phyloP scores from a whole-genome alignment of 1,140 invertebrate genomes.

The Ooceraea biroi region DNA sequence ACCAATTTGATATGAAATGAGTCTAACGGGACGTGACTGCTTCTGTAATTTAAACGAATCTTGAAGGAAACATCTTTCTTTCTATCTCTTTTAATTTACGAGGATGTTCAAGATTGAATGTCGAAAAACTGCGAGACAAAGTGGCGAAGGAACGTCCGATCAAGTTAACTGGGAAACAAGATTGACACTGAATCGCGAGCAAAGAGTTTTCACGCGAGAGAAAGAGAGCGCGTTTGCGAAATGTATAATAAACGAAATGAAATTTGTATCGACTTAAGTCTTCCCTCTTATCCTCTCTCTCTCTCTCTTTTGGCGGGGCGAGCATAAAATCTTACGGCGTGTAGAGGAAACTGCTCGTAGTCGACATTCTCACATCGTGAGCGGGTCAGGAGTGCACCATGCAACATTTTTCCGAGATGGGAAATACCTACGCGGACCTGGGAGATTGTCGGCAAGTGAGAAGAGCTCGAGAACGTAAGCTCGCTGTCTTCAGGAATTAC shows the following conservation, averaged over 20 bases:
- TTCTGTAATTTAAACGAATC: not conserved
- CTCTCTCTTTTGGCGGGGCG: not conserved
- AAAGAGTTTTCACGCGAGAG: not conserved
- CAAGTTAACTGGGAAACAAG: slow-evolving; percentile 24
- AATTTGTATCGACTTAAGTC: slow-evolving; percentile 52
- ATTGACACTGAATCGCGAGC: not conserved
- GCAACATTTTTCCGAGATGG: slow-evolving; percentile 61
- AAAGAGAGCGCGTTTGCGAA: not conserved
- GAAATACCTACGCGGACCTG: slow-evolving; percentile 43
- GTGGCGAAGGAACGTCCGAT: not conserved
- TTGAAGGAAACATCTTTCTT: not conserved
- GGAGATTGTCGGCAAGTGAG: slow-evolving; percentile 59
- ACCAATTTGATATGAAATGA: slow-evolving; percentile 8
- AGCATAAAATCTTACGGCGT: slow-evolving; percentile 45
- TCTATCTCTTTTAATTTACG: not conserved
- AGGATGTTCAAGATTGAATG: not conserved
- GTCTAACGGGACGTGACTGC: not conserved
- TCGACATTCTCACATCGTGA: slow-evolving; percentile 59
- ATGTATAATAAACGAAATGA: slow-evolving; percentile 52
- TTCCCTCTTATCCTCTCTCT: not conserved
- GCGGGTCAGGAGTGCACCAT: slow-evolving; percentile 43
- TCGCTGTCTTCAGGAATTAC: slow-evolving; percentile 60
- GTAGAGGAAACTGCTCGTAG: slow-evolving; percentile 44
- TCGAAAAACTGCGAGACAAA: not conserved
- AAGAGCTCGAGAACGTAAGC: slow-evolving; percentile 62